These are phyloP conservation scores for Cotesia glomerata DNA, from an alignment of 1,140 invertebrate genomes.

Conservation along the genomic window DNA sequence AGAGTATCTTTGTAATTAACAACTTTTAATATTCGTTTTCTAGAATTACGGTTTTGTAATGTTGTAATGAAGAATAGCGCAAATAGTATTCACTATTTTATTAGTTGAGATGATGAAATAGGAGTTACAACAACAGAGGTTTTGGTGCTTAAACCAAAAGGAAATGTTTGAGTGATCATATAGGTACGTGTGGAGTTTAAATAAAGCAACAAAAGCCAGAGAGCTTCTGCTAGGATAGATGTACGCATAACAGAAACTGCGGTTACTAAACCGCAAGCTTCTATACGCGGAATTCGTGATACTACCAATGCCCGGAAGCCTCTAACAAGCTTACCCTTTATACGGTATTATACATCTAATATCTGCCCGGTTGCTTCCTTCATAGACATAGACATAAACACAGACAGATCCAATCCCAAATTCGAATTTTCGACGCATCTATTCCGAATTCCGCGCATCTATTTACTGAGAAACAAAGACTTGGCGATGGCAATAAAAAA, in stretches of 20 bases:
- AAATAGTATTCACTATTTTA: no score
- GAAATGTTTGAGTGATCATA: no score
- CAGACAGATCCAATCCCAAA: not conserved
- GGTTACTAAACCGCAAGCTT: conserved; percentile 58
- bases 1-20: no score
- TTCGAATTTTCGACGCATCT: conserved; percentile 10
- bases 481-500: not conserved
- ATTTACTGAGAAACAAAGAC: not conserved
- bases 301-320: conserved; percentile 33
- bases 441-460: conserved; percentile 23
- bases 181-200: not conserved
- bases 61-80: no score
- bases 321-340: conserved; percentile 28
- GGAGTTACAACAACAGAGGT: no score
- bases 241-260: conserved; percentile 53
- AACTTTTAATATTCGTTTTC: no score
- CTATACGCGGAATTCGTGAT: conserved; percentile 48
- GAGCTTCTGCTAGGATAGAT: conserved; percentile 46
- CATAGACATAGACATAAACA: not conserved
- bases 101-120: no score
- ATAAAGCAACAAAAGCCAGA: conserved; percentile 31
- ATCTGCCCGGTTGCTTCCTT: not conserved
- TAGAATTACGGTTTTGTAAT: no score
- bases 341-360: not conserved
- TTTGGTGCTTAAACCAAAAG: no score